Conservation (phyloP, 2,888 invertebrate species). For the Lasioglossum pauxillum region DNA sequence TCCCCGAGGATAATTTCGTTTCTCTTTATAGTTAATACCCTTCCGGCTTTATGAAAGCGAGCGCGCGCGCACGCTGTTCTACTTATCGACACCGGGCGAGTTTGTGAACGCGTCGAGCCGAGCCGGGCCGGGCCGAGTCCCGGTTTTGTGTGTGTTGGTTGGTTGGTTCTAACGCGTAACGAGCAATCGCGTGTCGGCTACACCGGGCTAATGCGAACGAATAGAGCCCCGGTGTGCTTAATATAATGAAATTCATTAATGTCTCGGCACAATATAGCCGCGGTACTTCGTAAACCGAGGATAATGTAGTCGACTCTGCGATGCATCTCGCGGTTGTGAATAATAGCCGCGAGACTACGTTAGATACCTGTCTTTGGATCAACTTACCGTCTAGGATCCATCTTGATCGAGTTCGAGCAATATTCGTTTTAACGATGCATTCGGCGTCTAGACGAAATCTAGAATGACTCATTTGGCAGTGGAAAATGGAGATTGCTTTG, state of each 20-base stretch:
- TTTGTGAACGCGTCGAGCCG: neutral
- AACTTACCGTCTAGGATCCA: neutral
- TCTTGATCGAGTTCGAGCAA: neutral
- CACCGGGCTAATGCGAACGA: slow-evolving; percentile 7
- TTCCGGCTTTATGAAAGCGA: slow-evolving; percentile 1
- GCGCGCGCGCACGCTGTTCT: neutral
- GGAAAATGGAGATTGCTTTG: neutral
- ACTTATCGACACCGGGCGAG: slow-evolving; percentile 11
- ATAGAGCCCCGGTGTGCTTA: slow-evolving; percentile 10
- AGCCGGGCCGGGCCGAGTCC: neutral
- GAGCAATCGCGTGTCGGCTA: neutral
- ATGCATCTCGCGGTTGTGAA: neutral
- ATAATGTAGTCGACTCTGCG: neutral
- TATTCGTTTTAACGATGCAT: neutral
- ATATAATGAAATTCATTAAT: slow-evolving; percentile 17
- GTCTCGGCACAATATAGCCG: neutral
- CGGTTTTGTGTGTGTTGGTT: neutral
- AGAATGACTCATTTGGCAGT: neutral
- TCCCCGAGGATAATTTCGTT: neutral
- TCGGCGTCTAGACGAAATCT: neutral
- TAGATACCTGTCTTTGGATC: neutral
- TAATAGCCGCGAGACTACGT: neutral
- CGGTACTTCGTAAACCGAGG: slow-evolving; percentile 2
- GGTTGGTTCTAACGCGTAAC: neutral
- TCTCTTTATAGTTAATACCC: slow-evolving; percentile 11